phyloP scores from a whole-genome alignment of 2,888 invertebrate species.

The Macropis europaea region DNA sequence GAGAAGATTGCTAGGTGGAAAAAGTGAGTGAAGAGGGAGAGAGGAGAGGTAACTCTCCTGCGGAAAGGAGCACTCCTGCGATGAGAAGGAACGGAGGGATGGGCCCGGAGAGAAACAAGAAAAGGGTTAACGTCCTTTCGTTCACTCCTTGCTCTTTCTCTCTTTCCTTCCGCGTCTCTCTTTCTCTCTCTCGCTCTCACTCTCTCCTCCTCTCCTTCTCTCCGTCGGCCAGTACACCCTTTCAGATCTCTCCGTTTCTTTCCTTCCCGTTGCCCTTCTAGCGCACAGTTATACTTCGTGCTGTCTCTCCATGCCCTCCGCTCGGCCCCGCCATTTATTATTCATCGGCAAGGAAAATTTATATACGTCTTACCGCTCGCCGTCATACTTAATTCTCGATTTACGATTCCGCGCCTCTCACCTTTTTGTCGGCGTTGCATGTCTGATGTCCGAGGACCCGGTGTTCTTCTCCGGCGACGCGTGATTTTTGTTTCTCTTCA shows the following conservation, averaged over 20 bases:
- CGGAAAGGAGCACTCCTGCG: slow-evolving; percentile 61
- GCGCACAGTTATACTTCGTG: slow-evolving; percentile 16
- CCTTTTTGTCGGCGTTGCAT: slow-evolving; percentile 40
- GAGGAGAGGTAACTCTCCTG: slow-evolving; percentile 50
- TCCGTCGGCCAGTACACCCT: too few relatives aligned
- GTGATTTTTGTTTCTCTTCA: slow-evolving; percentile 4
- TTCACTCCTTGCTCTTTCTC: slow-evolving; percentile 63
- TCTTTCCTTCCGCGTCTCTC: slow-evolving; percentile 22
- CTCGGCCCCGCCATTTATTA: slow-evolving; percentile 67
- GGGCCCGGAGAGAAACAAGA: slow-evolving; percentile 62
- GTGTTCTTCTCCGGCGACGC: slow-evolving; percentile 1
- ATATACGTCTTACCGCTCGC: slow-evolving; percentile 62
- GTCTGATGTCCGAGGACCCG: slow-evolving; percentile 37
- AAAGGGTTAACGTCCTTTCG: slow-evolving; percentile 75
- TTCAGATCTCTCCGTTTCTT: too few relatives aligned
- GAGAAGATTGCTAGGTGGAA: slow-evolving; percentile 1
- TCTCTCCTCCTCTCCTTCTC: slow-evolving; percentile 12
- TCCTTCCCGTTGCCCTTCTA: slow-evolving; percentile 17
- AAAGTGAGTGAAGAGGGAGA: slow-evolving; percentile 7
- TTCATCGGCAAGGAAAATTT: slow-evolving; percentile 71
- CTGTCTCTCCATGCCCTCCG: slow-evolving; percentile 37
- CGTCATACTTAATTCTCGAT: slow-evolving; percentile 63
- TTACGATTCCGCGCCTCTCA: slow-evolving; percentile 60
- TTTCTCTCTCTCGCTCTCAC: too few relatives aligned
- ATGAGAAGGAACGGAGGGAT: slow-evolving; percentile 57